These are phyloP conservation scores for Parotia lawesii DNA, from an alignment of 2,113 vertebrate species.

Conservation along the genomic window DNA sequence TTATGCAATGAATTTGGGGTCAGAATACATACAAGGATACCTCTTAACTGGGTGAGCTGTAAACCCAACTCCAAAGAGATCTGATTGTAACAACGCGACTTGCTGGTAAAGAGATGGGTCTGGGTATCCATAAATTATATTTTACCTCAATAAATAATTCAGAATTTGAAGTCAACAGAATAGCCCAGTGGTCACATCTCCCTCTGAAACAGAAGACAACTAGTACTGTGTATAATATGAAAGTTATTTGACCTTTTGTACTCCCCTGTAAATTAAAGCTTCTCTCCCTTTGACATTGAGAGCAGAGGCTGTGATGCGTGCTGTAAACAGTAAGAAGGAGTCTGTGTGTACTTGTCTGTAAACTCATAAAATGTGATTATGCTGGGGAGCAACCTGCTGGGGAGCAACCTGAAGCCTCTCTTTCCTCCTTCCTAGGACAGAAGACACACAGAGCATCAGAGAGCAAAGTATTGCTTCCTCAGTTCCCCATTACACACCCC, in stretches of 20 bases:
- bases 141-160: neutral
- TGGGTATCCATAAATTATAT: neutral
- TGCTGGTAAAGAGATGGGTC: neutral
- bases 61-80: neutral
- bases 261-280: neutral
- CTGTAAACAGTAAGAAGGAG: neutral
- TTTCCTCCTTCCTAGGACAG: neutral
- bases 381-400: neutral
- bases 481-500: accelerated
- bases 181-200: neutral
- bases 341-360: neutral
- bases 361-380: neutral
- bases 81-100: neutral
- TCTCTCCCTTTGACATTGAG: neutral
- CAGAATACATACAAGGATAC: neutral
- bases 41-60: neutral
- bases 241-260: neutral
- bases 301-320: neutral
- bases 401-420: neutral
- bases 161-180: neutral
- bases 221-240: neutral
- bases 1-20: neutral
- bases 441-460: neutral
- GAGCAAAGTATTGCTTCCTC: neutral
- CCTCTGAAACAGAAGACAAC: neutral